These are phyloP conservation scores for Brachypterus glaber DNA, from an alignment of 2,888 invertebrate species.

Conservation along the genomic window DNA sequence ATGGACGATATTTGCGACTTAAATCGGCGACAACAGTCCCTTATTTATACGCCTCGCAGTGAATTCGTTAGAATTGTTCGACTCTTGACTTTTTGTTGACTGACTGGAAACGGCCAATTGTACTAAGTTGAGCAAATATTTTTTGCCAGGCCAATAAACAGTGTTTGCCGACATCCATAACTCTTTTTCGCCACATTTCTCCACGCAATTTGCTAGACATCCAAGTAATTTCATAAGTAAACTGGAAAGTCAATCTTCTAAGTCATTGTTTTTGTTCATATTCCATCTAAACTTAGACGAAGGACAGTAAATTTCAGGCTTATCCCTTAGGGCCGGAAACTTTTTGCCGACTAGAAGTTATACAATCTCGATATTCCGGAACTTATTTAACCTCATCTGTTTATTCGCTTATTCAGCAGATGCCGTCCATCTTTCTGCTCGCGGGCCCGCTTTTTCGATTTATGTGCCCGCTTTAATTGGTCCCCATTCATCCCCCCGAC, in stretches of 20 bases:
- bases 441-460: constrained; percentile 32
- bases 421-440: constrained; percentile 31
- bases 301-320: constrained; percentile 25
- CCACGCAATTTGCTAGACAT: constrained; percentile 22
- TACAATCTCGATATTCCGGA: constrained; percentile 30
- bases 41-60: no score
- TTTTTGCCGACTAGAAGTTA: constrained; percentile 28
- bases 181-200: constrained; percentile 28
- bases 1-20: no score
- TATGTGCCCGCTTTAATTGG: constrained; percentile 38
- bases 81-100: no score
- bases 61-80: no score
- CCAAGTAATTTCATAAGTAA: constrained; percentile 27
- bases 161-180: constrained; percentile 16
- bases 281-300: constrained; percentile 22
- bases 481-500: constrained; percentile 27
- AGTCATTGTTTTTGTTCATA: constrained; percentile 31
- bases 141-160: not conserved
- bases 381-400: constrained; percentile 34
- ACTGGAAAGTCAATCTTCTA: constrained; percentile 28
- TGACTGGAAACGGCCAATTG: no score
- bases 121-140: no score
- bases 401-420: constrained; percentile 33
- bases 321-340: constrained; percentile 23
- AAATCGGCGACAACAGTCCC: no score